These are phyloP conservation scores for Melanaphis sacchari DNA, from an alignment of 1,140 invertebrate genomes.

Conservation along the genomic window DNA sequence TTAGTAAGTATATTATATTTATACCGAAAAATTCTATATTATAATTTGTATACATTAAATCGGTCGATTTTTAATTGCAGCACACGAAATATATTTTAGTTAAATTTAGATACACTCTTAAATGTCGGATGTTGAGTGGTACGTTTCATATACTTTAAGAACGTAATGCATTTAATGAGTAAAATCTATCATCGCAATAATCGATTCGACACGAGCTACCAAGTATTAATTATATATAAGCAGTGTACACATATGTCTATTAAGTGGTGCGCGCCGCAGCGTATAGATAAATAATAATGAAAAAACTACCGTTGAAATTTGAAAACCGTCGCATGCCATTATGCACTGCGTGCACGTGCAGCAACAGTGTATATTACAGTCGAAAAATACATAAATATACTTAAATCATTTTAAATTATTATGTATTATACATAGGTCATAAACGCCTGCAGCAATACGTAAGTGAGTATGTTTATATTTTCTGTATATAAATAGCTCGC, in stretches of 20 bases:
- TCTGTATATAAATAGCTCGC: background rate
- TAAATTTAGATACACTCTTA: background rate
- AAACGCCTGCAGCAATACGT: background rate
- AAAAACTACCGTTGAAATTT: background rate
- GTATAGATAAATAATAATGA: background rate
- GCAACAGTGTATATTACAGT: background rate
- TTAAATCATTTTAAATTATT: background rate
- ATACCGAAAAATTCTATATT: background rate
- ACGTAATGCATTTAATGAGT: background rate
- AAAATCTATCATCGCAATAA: background rate
- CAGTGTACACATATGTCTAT: background rate
- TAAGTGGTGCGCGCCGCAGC: background rate
- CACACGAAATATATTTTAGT: background rate
- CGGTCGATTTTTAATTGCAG: background rate
- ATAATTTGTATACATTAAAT: constrained; percentile 17
- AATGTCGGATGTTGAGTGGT: background rate
- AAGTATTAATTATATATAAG: background rate
- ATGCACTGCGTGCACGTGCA: background rate
- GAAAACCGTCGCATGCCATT: background rate
- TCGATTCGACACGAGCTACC: background rate
- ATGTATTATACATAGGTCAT: background rate
- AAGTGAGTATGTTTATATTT: background rate
- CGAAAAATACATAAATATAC: background rate
- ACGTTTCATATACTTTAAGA: constrained; percentile 5
- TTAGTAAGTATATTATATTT: background rate